Conservation (phyloP, 1,140 invertebrate genomes). For the Eriosoma lanigerum region DNA sequence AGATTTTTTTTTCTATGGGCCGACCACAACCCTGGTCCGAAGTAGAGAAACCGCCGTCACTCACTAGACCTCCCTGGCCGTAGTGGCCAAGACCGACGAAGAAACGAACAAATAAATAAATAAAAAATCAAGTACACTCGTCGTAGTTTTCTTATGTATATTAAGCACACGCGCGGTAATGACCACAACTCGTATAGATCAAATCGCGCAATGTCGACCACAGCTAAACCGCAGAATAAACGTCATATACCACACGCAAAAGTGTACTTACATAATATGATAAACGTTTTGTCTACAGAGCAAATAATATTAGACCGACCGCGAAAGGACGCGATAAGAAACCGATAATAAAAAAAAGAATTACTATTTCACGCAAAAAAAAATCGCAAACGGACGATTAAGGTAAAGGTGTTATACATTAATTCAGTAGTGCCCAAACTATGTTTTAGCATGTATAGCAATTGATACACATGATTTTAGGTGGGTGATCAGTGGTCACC, state of each 20-base stretch:
- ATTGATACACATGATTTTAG: too few relatives aligned
- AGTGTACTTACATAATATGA: background rate
- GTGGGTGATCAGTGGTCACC: too few relatives aligned
- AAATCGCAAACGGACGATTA: too few relatives aligned
- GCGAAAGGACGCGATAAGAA: background rate
- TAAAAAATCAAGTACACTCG: constrained; percentile 30
- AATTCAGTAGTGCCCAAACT: too few relatives aligned
- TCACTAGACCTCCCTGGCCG: constrained; percentile 10
- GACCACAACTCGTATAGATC: constrained; percentile 14
- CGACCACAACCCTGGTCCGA: constrained; percentile 37
- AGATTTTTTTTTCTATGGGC: background rate
- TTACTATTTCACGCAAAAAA: too few relatives aligned
- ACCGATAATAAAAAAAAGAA: background rate
- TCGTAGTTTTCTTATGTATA: constrained; percentile 1
- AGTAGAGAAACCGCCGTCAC: background rate
- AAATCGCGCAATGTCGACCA: constrained; percentile 2
- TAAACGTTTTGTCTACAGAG: background rate
- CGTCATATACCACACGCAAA: background rate
- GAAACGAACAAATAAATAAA: background rate
- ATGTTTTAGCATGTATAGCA: too few relatives aligned
- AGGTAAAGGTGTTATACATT: too few relatives aligned
- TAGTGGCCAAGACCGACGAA: background rate
- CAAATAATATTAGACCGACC: background rate
- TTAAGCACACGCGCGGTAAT: constrained; percentile 30
- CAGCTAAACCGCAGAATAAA: constrained; percentile 16